Conservation (phyloP, 2,797 vertebrate genomes). For the Nyctalus aviator region DNA sequence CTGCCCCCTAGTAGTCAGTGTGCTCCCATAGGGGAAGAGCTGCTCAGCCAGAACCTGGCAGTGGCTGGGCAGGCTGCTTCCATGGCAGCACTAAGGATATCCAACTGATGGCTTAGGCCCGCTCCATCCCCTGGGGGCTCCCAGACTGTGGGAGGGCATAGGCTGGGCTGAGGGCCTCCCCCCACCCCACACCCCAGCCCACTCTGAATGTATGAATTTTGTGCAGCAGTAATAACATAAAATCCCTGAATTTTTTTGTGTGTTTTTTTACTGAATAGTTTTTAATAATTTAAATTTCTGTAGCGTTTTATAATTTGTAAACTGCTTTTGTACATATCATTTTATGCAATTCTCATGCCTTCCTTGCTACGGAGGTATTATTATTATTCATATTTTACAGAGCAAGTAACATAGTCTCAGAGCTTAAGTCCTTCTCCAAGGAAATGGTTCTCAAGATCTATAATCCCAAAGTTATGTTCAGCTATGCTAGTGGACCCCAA, state of each 20-base stretch:
- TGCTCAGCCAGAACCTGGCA: too few species aligned
- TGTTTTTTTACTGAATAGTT: background rate
- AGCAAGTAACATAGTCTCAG: background rate
- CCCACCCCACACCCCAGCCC: too few species aligned
- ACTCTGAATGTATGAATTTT: too few species aligned
- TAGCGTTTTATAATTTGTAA: conserved; percentile 4
- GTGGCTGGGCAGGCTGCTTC: too few species aligned
- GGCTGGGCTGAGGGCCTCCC: too few species aligned
- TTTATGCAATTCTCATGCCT: background rate
- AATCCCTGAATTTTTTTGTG: background rate
- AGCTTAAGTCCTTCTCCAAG: background rate
- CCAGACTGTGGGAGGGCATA: too few species aligned
- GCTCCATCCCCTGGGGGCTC: too few species aligned
- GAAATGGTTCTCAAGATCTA: background rate
- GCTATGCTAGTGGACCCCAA: background rate
- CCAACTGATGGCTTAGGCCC: too few species aligned
- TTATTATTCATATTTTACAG: conserved; percentile 40
- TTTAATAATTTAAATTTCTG: background rate
- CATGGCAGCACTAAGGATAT: too few species aligned
- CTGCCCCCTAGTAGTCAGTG: too few species aligned
- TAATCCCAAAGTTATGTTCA: background rate
- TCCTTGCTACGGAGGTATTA: background rate
- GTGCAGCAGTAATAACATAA: too few species aligned
- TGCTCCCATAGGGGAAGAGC: too few species aligned
- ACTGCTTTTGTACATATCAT: background rate